Evolutionary conservation across 1,140 invertebrate species (phyloP), one percentile per base, ranked within the genome.

Genomic region (Prorops nasuta): DNA sequence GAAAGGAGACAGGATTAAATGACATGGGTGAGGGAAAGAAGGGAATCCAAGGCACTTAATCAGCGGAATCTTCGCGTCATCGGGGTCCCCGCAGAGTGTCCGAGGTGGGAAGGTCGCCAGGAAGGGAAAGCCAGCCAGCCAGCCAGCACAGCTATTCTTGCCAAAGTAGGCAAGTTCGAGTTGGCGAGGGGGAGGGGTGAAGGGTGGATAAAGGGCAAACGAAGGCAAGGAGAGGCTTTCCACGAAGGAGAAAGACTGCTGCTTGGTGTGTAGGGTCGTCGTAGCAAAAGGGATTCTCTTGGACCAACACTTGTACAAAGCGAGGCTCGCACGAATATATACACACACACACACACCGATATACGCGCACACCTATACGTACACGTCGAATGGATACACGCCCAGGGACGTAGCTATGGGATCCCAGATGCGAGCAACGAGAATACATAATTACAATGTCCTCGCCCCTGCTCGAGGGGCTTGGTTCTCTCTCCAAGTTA

Each of bases 371-470:
- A n/a, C n/a, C n/a, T n/a, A n/a, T n/a, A n/a, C n/a, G n/a, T n/a
- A n/a, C n/a, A n/a, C n/a, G n/a, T n/a, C n/a, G n/a, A n/a, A 14
- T 37, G 35, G 6, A 14, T 15, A 37, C 7, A 37, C 32, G 21
- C 42, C 44, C 40, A 56, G 43, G 48, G 49, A 10, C 4, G 24
- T 17, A 37, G 38, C 43, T 49, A 39, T 44, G 49, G 4, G 24
- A 10, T 56, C 60, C 51, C 60, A 58, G 56, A 63, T 58, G 60
- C 46, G 60, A 63, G 56, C 60, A 59, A 50, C 56, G 56, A 50
- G 60, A 62, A 63, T 63, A 63, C 60, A 63, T 63, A 63, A 63
- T 63, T 59, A 63, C 56, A 58, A 63, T 63, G 60, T 63, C 60
- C 60, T 63, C 42, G 46, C 56, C 55, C 41, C 51, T 58, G 54